Evolutionary conservation across 1,140 invertebrate species (phyloP).

Genomic region (Drosophila sp.): DNA sequence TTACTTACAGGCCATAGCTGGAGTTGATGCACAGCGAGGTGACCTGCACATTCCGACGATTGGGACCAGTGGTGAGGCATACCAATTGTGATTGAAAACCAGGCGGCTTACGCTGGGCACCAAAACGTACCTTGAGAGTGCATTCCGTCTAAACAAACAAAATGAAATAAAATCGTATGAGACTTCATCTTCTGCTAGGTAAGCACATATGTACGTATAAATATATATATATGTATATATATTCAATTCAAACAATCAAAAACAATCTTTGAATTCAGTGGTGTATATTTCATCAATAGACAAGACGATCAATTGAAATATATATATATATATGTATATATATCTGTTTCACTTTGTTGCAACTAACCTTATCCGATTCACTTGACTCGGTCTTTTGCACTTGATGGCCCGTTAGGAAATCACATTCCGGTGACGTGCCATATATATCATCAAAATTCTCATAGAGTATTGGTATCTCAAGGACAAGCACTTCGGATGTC

Average conservation of each 20-base stretch:
- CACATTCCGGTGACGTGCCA: slow-evolving; percentile 90
- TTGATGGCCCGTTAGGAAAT: slow-evolving; percentile 87
- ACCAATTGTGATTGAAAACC: slow-evolving; percentile 98
- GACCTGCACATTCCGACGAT: slow-evolving; percentile 91
- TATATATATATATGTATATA: neutral
- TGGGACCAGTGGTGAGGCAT: slow-evolving; percentile 93
- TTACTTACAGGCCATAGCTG: slow-evolving; percentile 96
- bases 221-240: no score
- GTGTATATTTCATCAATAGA: no score
- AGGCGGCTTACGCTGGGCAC: slow-evolving; percentile 90
- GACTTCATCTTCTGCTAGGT: neutral
- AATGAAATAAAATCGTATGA: neutral
- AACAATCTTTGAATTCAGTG: no score
- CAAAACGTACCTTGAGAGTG: slow-evolving; percentile 89
- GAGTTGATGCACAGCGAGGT: slow-evolving; percentile 96
- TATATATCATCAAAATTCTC: slow-evolving; percentile 92
- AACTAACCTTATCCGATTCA: slow-evolving; percentile 84
- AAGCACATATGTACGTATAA: no score
- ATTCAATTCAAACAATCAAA: no score
- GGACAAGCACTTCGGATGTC: slow-evolving; percentile 91
- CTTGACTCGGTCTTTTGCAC: slow-evolving; percentile 85
- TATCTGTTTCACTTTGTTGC: neutral
- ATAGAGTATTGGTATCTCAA: slow-evolving; percentile 95
- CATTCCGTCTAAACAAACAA: slow-evolving; percentile 81
- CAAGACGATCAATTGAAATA: neutral